Conservation (phyloP, 2,113 vertebrate genomes). For the Campylomormyrus tamandua region DNA sequence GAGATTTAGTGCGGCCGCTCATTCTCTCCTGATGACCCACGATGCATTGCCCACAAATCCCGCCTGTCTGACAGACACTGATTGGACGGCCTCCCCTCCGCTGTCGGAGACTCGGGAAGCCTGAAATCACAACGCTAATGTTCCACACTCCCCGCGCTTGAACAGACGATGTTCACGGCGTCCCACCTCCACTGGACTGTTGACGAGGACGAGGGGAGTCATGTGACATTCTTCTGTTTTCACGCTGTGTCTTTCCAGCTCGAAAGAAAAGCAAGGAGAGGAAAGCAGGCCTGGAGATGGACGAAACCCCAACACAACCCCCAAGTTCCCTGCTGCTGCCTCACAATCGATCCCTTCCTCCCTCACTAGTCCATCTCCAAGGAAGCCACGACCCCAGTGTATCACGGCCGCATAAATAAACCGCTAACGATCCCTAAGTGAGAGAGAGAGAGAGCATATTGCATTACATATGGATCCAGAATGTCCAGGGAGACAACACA, state of each 20-base stretch:
- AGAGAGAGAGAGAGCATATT: background rate
- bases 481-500: background rate
- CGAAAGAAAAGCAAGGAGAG: background rate
- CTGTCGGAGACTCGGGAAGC: background rate
- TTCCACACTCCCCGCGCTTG: background rate
- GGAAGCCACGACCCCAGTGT: background rate
- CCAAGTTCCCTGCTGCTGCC: background rate
- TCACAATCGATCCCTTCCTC: constrained; percentile 7
- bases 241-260: background rate
- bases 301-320: background rate
- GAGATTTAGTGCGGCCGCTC: background rate
- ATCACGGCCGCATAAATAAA: constrained; percentile 2
- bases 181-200: background rate
- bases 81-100: background rate
- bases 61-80: background rate
- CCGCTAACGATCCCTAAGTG: background rate
- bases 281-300: background rate
- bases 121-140: background rate
- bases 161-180: background rate
- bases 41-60: background rate
- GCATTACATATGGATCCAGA: background rate
- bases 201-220: background rate
- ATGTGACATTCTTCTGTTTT: background rate
- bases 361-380: background rate
- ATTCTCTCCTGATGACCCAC: background rate